These are phyloP conservation scores for Osmerus mordax DNA, from an alignment of 2,113 vertebrate species.

Conservation along the genomic window DNA sequence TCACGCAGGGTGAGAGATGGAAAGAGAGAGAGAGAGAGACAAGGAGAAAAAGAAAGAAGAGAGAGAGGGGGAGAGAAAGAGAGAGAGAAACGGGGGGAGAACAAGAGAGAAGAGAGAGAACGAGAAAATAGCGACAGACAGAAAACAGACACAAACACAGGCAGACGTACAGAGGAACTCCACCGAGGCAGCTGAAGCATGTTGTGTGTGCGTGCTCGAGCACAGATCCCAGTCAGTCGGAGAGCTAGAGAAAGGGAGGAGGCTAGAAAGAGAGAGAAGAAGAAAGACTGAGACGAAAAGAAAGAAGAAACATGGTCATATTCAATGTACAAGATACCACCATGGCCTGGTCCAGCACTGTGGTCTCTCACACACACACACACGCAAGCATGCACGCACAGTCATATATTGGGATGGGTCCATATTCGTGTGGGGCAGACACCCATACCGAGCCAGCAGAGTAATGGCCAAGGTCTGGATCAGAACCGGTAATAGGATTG, in stretches of 20 bases:
- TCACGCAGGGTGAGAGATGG: background rate
- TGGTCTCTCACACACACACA: background rate
- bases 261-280: too few species aligned
- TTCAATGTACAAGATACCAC: too few species aligned
- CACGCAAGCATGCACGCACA: background rate
- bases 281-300: too few species aligned
- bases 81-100: background rate
- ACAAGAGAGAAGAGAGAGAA: background rate
- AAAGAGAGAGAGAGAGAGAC: background rate
- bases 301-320: too few species aligned
- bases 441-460: slow-evolving; percentile 19
- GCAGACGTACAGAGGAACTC: too few species aligned
- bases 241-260: too few species aligned
- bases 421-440: background rate
- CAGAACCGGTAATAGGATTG: slow-evolving; percentile 44
- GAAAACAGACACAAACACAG: too few species aligned
- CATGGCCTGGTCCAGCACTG: too few species aligned
- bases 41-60: background rate
- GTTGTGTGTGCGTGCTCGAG: too few species aligned
- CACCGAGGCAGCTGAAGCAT: too few species aligned
- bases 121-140: background rate
- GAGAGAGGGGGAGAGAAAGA: background rate
- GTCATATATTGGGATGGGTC: background rate
- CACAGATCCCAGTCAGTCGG: too few species aligned
- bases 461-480: slow-evolving; percentile 50